Base-by-base conservation (phyloP, 2,797 vertebrate genomes). In the Sebastes matsubarae region DNA sequence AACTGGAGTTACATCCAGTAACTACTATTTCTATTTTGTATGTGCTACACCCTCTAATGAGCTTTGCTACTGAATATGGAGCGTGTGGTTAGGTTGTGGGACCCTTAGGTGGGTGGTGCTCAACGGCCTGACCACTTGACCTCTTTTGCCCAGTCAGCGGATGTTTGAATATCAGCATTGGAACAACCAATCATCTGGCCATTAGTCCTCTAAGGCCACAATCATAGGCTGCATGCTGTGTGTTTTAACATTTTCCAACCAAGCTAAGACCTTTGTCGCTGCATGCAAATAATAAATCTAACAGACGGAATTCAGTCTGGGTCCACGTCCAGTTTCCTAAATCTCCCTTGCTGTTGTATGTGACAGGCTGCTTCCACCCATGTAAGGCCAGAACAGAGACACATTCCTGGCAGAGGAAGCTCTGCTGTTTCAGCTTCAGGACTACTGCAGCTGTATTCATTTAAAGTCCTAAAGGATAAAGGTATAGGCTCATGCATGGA, bases 391-490 rank as follows among this genome's bases (percentile, higher is more conserved):
- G 4, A 30, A 36, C 55, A 59, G 34, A 64, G 61, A 72, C 72
- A 76, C 68, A 68, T 68, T 68, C 38, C 32, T 34, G 68, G 38
- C 79, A 73, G 30, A 34, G 2, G 8, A 27, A 25, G 60, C 27
- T 64, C 34, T 59, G 27, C 64, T 52, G 69, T 32, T 34, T 70
- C 0, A 38, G 72, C 57, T 69, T 65, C 38, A 70, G 16, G 52
- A 66, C 76, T n/a, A 29, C 69, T 36, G 76, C 30, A 64, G 70
- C 68, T 66, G 42, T 16, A 69, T 82, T 73, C 64, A 69, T 18
- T 50, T 50, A 50, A 50, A 65, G 52, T 22, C 46, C 6, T 25
- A 2, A 10, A 63, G 61, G 55, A 71, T 52, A 68, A 50, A 66
- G 69, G 52, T 69, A 25, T 65, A 50, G 68, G 72, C 57, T 80